phyloP scores from a whole-genome alignment of 2,888 invertebrate genomes.

The Drosophila planitibia region DNA sequence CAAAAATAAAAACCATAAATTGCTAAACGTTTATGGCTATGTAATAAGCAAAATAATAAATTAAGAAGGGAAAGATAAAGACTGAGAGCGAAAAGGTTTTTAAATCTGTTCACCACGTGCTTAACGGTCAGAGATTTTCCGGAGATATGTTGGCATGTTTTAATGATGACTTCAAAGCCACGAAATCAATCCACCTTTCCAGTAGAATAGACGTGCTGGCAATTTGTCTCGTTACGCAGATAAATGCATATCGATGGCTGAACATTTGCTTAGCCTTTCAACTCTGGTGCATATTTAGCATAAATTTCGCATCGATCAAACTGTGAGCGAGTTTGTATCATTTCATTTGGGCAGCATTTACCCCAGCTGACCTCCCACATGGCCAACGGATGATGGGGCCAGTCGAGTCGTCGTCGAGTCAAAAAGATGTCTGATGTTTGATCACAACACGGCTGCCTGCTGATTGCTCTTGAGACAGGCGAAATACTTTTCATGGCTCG shows the following conservation, averaged over 20 bases:
- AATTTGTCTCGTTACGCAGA: slow-evolving; percentile 22
- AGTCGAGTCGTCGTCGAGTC: slow-evolving; percentile 7
- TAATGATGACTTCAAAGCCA: slow-evolving; percentile 8
- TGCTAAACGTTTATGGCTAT: too few species aligned
- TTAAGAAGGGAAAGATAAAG: too few species aligned
- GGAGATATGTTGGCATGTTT: background rate
- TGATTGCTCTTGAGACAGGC: slow-evolving; percentile 26
- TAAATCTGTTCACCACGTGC: background rate
- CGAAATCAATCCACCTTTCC: background rate
- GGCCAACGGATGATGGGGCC: background rate
- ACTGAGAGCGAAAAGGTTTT: background rate
- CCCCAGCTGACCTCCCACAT: slow-evolving; percentile 19
- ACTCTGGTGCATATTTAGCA: slow-evolving; percentile 30
- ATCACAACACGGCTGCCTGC: slow-evolving; percentile 36
- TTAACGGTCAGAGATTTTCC: background rate
- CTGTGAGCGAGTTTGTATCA: slow-evolving; percentile 5
- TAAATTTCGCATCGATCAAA: slow-evolving; percentile 52
- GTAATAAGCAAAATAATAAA: background rate
- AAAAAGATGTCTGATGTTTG: slow-evolving; percentile 21
- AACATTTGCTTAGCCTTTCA: slow-evolving; percentile 37
- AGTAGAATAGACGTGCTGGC: slow-evolving; percentile 3
- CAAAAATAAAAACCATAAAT: too few species aligned
- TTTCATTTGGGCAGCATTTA: slow-evolving; percentile 3
- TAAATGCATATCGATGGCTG: slow-evolving; percentile 33
- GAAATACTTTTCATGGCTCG: slow-evolving; percentile 43